Conservation (phyloP, 2,888 invertebrate species). For the Lutraria lutraria region DNA sequence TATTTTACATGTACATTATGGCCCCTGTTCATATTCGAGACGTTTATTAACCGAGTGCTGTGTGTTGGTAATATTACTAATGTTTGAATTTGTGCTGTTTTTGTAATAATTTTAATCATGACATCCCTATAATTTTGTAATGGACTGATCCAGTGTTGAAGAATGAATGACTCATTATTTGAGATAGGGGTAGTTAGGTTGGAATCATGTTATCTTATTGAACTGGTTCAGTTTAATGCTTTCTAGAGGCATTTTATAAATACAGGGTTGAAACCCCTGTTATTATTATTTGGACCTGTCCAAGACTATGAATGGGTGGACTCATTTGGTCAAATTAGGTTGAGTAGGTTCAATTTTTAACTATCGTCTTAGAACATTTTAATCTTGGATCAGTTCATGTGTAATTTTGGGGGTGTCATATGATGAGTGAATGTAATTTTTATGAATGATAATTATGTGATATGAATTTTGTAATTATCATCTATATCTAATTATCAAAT, state of each 20-base stretch:
- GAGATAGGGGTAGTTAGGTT: not conserved
- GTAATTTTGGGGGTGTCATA: not conserved
- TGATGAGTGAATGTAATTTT: not conserved
- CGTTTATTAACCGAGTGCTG: not conserved
- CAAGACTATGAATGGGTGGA: too few species aligned
- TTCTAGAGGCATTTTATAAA: too few species aligned
- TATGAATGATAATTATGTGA: not conserved
- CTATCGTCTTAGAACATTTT: not conserved
- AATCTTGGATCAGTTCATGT: not conserved
- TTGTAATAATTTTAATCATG: not conserved
- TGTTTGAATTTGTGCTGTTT: not conserved
- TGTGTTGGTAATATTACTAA: conserved; percentile 9
- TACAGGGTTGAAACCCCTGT: too few species aligned
- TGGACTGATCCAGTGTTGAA: not conserved
- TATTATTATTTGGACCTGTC: too few species aligned
- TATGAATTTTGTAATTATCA: not conserved
- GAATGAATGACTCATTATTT: not conserved
- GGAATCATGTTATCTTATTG: too few species aligned
- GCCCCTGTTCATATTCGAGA: not conserved
- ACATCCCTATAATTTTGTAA: not conserved
- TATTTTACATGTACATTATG: not conserved
- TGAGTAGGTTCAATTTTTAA: not conserved
- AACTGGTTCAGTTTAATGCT: too few species aligned
- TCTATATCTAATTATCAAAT: not conserved
- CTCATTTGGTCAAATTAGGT: not conserved